Base-by-base conservation (phyloP, 1,140 invertebrate genomes). In the Tetramorium parvispinum region DNA sequence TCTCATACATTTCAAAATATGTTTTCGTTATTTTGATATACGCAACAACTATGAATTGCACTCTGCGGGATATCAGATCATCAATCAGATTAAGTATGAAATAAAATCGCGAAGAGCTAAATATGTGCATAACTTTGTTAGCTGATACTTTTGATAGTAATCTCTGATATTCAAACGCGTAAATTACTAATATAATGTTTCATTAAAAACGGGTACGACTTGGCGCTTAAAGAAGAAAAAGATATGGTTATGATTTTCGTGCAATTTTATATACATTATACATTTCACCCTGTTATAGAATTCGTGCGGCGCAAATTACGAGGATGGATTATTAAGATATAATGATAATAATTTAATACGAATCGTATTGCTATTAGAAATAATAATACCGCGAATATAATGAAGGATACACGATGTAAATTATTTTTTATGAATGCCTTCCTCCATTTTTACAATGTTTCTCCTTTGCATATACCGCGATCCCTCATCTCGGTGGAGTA, bases 391-490 rank as follows among this genome's bases (percentile, higher is more conserved):
- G 21, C 8, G 37, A n/a, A 21, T 13, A 16, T 63, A 53, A 68
- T 32, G 18, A 71, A 49, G n/a, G 40, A 18, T 55, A 27, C 51
- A 37, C 65, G 65, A 32, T 55, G 66, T 46, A 73, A 83, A 57
- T 61, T 61, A 83, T 73, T 73, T 61, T 73, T 73, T 82, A 73
- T 59, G 43, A 40, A 40, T 18, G 21, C 37, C 16, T 18, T 37
- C 24, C 40, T 59, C 24, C 3, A 83, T 46, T 73, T 79, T 68
- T 86, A 68, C 27, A 65, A 27, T 37, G 43, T 75, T 78, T 16
- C 65, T 75, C 89, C 61, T 85, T 81, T 85, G 57, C 51, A 32
- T 61, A 43, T 49, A 59, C 51, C 66, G 40, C 43, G 49, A 40
- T 21, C 27, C 49, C 65, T 73, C 79, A 73, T 73, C 79, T 49